A percentile compares a stretch with the other conserved stretches of the same genome.
These are phyloP conservation scores for Neodiprion pinetum DNA, from an alignment of 1,140 invertebrate genomes.

Conservation along the genomic window DNA sequence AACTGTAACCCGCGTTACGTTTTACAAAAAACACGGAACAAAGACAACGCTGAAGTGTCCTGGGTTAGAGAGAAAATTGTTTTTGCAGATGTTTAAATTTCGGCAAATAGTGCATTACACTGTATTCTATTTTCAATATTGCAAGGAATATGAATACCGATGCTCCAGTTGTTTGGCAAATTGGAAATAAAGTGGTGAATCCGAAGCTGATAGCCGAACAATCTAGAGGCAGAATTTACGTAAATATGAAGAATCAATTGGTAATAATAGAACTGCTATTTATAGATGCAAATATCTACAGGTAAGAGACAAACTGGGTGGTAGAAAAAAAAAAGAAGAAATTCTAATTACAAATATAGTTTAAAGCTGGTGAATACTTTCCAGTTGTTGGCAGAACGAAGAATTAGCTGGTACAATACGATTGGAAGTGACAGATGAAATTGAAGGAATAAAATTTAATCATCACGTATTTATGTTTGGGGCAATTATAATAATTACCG, in stretches of 20 bases:
- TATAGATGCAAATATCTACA: constrained; percentile 64
- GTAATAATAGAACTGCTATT: constrained; percentile 59
- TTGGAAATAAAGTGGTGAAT: constrained; percentile 53
- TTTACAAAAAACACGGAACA: constrained; percentile 56
- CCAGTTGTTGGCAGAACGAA: constrained; percentile 72
- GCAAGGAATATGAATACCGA: constrained; percentile 61
- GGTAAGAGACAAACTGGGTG: constrained; percentile 41
- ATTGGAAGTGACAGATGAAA: constrained; percentile 62
- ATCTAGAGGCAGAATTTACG: constrained; percentile 56
- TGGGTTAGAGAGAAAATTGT: constrained; percentile 56
- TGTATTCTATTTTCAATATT: constrained; percentile 18
- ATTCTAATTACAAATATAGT: neutral
- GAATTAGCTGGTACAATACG: constrained; percentile 67
- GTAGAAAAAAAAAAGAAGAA: neutral
- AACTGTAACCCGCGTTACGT: constrained; percentile 51
- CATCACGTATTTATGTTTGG: constrained; percentile 61
- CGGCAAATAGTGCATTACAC: constrained; percentile 2
- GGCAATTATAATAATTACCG: constrained; percentile 53
- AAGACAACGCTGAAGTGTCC: constrained; percentile 61
- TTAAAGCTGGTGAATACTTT: constrained; percentile 34
- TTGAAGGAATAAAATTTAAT: constrained; percentile 59
- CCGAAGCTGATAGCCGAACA: constrained; percentile 48
- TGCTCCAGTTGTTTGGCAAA: constrained; percentile 61
- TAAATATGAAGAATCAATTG: constrained; percentile 58
- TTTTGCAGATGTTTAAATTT: constrained; percentile 14